A percentile compares a stretch with the other conserved stretches of the same genome.
These are phyloP conservation scores for Mycteria americana DNA, from an alignment of 2,797 vertebrate species.

Conservation along the genomic window DNA sequence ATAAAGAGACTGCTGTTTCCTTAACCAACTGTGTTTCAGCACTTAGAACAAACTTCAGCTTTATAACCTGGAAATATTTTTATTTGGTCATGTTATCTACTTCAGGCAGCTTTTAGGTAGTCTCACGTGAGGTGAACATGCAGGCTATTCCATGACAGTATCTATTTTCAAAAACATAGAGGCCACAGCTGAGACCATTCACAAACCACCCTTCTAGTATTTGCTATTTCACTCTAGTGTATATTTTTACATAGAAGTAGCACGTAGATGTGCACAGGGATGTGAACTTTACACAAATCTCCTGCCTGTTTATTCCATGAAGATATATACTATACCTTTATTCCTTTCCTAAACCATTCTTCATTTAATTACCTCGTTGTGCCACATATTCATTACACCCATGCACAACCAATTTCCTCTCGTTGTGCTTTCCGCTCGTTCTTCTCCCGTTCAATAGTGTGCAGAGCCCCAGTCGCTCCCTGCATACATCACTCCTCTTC, in stretches of 20 bases:
- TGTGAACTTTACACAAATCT: not conserved
- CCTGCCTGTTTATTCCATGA: not conserved
- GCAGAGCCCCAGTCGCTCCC: not conserved
- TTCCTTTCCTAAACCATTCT: not conserved
- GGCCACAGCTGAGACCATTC: not conserved
- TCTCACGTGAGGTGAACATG: not conserved
- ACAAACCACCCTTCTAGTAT: not conserved
- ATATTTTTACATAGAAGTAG: not conserved
- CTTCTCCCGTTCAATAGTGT: not conserved
- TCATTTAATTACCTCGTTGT: not conserved
- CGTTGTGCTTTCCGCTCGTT: not conserved
- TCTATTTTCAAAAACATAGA: not conserved
- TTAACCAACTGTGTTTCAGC: not conserved
- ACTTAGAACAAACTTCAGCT: not conserved
- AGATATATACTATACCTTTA: not conserved
- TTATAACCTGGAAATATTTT: not conserved
- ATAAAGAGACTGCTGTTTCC: not conserved
- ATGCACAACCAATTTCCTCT: not conserved
- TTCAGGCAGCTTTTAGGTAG: not conserved
- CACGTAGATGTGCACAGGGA: not conserved
- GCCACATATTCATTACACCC: not conserved
- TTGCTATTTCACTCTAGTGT: not conserved
- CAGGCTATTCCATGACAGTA: not conserved
- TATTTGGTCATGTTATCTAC: not conserved
- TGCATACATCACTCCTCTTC: not conserved